These are phyloP conservation scores for Parotia lawesii DNA, from an alignment of 2,113 vertebrate species.

Conservation along the genomic window DNA sequence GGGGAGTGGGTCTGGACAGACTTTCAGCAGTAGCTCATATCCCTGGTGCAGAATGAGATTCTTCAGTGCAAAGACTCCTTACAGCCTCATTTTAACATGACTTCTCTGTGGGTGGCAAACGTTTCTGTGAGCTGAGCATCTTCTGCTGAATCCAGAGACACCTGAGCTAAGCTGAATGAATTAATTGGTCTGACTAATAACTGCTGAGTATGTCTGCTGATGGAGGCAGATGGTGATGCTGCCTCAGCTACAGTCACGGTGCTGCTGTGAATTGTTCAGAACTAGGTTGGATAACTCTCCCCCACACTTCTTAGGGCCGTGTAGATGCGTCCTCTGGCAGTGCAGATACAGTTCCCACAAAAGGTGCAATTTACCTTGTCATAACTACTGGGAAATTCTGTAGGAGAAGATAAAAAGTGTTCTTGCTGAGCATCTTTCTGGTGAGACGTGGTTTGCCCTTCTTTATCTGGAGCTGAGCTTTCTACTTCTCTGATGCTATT, in stretches of 20 bases:
- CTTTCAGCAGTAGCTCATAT: background rate
- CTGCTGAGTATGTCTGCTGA: background rate
- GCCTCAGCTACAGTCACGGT: background rate
- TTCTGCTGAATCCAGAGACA: background rate
- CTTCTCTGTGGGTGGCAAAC: background rate
- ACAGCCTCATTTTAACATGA: background rate
- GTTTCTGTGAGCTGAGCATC: background rate
- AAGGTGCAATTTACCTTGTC: background rate
- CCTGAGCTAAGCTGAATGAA: background rate
- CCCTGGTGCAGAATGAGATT: background rate
- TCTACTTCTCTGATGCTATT: background rate
- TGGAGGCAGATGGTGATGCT: background rate
- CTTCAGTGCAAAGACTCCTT: background rate
- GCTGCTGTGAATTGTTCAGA: background rate
- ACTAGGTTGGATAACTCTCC: background rate
- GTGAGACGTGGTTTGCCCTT: background rate
- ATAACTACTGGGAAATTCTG: background rate
- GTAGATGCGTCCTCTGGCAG: background rate
- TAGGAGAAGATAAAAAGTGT: background rate
- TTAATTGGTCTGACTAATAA: background rate
- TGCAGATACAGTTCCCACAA: background rate
- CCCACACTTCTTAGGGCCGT: background rate
- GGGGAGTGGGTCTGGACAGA: background rate
- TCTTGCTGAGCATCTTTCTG: background rate
- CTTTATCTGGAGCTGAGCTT: background rate